phyloP scores from a whole-genome alignment of 2,888 invertebrate species.

The Euproctis similis region DNA sequence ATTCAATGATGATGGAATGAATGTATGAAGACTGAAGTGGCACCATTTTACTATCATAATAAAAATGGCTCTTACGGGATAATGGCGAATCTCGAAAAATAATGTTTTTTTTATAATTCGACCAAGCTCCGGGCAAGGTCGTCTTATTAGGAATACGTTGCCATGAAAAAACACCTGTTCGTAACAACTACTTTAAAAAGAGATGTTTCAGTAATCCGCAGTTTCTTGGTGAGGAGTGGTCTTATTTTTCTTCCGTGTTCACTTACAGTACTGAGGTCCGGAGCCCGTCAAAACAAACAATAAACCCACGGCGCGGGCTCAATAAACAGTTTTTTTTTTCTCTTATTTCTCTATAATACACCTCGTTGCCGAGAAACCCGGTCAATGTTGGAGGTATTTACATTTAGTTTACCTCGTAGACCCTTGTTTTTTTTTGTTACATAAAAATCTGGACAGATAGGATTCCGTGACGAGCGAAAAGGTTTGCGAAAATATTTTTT shows the following conservation, averaged over 20 bases:
- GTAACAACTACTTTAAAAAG: no score
- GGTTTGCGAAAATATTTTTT: no score
- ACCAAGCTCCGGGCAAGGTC: no score
- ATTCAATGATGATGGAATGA: no score
- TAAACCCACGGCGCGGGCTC: conserved; percentile 1
- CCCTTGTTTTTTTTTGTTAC: conserved; percentile 28
- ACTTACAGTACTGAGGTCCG: conserved; percentile 1
- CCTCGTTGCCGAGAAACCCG: conserved; percentile 7
- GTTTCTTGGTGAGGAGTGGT: conserved; percentile 1
- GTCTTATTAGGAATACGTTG: no score
- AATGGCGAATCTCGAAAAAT: no score
- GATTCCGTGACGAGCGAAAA: conserved; percentile 12
- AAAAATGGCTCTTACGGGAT: no score
- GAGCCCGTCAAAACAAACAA: conserved; percentile 3
- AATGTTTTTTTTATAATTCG: no score
- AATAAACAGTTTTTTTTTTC: conserved; percentile 9
- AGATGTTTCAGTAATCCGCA: not conserved
- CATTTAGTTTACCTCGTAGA: conserved; percentile 15
- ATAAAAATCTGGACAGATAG: conserved; percentile 19
- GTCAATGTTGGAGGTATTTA: conserved; percentile 21
- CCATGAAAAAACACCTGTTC: no score
- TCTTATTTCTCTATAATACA: conserved; percentile 9
- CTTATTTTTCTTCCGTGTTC: conserved; percentile 1
- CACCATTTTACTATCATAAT: no score
- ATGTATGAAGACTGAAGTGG: no score